Evolutionary conservation across 2,797 vertebrate species (phyloP).

Genomic region (Pseudocheirus occidentalis): DNA sequence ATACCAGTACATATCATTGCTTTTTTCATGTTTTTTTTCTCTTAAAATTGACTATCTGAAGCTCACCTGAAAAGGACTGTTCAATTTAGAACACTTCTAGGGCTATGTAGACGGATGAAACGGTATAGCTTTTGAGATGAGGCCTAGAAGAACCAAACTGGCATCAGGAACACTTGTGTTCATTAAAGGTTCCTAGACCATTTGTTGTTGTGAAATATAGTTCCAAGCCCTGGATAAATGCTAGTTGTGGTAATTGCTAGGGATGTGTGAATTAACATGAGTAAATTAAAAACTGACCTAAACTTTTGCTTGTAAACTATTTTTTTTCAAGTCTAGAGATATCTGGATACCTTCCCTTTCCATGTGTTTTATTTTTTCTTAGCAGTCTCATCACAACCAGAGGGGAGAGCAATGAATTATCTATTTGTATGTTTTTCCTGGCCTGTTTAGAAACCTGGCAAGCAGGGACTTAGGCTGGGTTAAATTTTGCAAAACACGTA

Average conservation of each 20-base stretch:
- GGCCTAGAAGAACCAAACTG: neutral
- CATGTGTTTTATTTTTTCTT: conserved; percentile 42
- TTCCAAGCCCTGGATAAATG: neutral
- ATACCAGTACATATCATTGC: neutral
- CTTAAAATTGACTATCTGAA: conserved; percentile 27
- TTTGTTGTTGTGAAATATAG: neutral
- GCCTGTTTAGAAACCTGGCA: neutral
- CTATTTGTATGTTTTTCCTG: neutral
- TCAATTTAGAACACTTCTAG: neutral
- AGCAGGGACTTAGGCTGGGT: conserved; percentile 48
- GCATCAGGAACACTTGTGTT: neutral
- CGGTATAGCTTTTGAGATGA: neutral
- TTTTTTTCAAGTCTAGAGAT: neutral
- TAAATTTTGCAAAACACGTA: conserved; percentile 13
- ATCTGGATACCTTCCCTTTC: conserved; percentile 42
- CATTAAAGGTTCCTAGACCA: neutral
- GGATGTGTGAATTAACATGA: conserved; percentile 38
- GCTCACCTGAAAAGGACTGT: neutral
- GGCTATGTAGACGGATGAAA: neutral
- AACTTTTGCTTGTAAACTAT: conserved; percentile 31
- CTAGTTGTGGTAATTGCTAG: conserved; percentile 40
- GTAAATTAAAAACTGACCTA: conserved; percentile 45
- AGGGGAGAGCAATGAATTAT: conserved; percentile 15
- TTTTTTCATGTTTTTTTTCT: neutral
- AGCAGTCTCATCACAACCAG: conserved; percentile 16